Base-by-base conservation (phyloP, 2,888 invertebrate species). In the Oscheius sp. region DNA sequence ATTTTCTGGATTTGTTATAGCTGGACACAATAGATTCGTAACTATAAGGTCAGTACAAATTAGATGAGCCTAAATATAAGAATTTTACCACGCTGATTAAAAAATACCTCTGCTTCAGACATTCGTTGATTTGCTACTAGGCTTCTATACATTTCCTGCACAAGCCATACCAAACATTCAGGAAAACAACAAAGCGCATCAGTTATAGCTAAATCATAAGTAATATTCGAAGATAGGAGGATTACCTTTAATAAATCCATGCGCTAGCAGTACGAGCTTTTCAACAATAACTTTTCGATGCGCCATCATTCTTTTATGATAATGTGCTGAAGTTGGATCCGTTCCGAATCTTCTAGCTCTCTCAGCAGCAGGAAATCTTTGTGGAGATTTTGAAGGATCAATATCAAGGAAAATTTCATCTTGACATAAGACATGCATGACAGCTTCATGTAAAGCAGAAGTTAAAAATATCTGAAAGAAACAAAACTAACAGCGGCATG, bases 21-120 rank as follows among this genome's bases (percentile, higher is more conserved):
- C 97, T 1, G 96, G 96, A 87, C 97, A 98, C 75, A 99, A 93
- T 89, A 96, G 95, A 88, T 94, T 92, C 12, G 94, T 94, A 88
- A 98, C 93, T 29, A 98, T 93, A 74, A 99, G 91, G 88, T 99
- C 97, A 0, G 94, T 94, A 88, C 95, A 94, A 84, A 97, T 73
- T 16, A 73, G 69, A n/a, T 29, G 27, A 9, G 58, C 63, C 71
- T 66, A 41, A 76, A 76, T 5, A 61, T 35, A n/a, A 41, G 5
- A 61, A 35, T 18, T 35, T 9, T 6, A 35, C 35, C n/a, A n/a
- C n/a, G n/a, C n/a, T 29, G n/a, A 21, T 23, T 35, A 29, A 61
- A 61, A 61, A 61, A 23, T 75, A 73, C 73, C 56, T 74, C 74
- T 18, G 43, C 56, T 16, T 73, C 64, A 7, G 49, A 52, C 55